A percentile compares a stretch with the other conserved stretches of the same genome.
Conservation (phyloP, 2,113 vertebrate genomes). For the Oreochromis aureus region DNA sequence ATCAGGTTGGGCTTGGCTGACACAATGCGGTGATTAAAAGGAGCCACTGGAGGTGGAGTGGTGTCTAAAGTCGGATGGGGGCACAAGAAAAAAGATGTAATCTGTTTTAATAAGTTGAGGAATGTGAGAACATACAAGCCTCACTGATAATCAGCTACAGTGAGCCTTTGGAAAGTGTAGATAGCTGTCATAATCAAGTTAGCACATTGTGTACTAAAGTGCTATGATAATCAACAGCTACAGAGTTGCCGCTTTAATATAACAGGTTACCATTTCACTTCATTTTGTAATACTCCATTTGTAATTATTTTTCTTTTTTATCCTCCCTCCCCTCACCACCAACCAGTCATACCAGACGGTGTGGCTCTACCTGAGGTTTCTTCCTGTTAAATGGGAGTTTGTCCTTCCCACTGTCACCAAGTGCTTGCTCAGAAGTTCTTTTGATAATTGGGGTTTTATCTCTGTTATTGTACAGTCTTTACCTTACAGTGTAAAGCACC, state of each 20-base stretch:
- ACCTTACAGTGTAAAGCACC: background rate
- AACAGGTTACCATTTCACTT: background rate
- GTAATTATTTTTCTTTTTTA: background rate
- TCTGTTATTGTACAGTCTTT: background rate
- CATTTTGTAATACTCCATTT: background rate
- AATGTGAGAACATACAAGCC: constrained; percentile 20
- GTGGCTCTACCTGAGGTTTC: background rate
- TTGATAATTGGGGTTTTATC: background rate
- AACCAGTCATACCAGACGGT: background rate
- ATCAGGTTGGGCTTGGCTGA: constrained; percentile 84
- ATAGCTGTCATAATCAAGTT: constrained; percentile 7
- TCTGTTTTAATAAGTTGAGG: constrained; percentile 12
- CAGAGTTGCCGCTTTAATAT: background rate
- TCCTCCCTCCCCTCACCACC: background rate
- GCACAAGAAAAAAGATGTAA: background rate
- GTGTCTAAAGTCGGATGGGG: constrained; percentile 69
- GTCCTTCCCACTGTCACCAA: background rate
- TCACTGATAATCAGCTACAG: background rate
- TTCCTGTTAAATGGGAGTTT: background rate
- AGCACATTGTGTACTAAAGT: background rate
- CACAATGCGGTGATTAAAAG: constrained; percentile 89
- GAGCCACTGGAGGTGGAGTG: constrained; percentile 75
- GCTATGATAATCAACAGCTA: constrained; percentile 5
- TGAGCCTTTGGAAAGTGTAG: background rate
- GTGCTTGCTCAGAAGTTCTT: background rate